Evolutionary conservation across 1,140 invertebrate species (phyloP).

Genomic region (Anastrepha obliqua): DNA sequence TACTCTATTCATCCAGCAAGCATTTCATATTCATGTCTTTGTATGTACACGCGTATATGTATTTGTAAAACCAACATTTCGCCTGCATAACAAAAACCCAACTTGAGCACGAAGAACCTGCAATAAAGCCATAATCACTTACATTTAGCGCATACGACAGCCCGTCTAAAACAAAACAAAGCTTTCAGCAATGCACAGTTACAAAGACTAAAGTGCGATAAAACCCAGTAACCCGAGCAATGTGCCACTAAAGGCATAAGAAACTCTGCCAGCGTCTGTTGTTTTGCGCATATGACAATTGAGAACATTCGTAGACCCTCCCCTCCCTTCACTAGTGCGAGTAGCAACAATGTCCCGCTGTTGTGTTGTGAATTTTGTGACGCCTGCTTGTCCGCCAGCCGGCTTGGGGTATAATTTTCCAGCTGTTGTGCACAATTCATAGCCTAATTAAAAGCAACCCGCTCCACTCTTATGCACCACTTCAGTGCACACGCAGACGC

Average conservation of each 20-base stretch:
- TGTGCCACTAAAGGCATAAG: not conserved
- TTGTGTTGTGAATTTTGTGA: constrained; percentile 6
- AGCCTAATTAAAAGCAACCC: constrained; percentile 41
- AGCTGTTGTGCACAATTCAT: constrained; percentile 40
- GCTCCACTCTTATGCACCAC: not conserved
- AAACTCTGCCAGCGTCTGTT: not conserved
- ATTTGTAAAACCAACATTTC: constrained; percentile 2
- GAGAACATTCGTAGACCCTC: not conserved
- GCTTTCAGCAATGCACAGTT: not conserved
- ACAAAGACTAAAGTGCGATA: constrained; percentile 24
- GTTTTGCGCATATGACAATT: not conserved
- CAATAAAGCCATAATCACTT: constrained; percentile 33
- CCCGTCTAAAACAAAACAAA: not conserved
- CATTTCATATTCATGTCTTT: not conserved
- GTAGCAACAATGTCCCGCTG: not conserved
- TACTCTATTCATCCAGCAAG: not conserved
- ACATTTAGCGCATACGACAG: not conserved
- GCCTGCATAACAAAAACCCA: constrained; percentile 12
- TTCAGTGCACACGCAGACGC: not conserved
- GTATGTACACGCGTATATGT: not conserved
- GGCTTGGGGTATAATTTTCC: constrained; percentile 20
- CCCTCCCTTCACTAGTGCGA: too few species aligned
- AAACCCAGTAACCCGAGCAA: constrained; percentile 36
- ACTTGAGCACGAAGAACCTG: constrained; percentile 4
- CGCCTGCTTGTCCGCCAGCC: not conserved